Evolutionary conservation across 2,888 invertebrate species (phyloP), one percentile per base, ranked within the genome.

Genomic region (Alitta virens): DNA sequence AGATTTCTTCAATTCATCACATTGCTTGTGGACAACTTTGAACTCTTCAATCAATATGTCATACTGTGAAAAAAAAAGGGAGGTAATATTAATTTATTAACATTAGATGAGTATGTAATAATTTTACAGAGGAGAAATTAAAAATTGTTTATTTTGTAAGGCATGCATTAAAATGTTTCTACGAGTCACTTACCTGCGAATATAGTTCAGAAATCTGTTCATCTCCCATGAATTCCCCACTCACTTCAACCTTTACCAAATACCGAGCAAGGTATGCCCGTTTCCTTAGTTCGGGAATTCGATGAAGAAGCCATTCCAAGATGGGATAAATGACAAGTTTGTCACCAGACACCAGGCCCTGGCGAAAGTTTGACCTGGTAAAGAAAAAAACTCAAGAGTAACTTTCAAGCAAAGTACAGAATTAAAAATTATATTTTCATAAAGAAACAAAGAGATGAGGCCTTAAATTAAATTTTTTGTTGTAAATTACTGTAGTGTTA

Each of bases 181-280:
- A n/a, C n/a, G n/a, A n/a, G n/a, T n/a, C 24, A 56, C 40, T 62
- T 67, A 85, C 85, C 74, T 89, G 86, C 68, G 87, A 87, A 71
- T 89, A 87, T 25, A 91, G 82, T 68, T 87, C 87, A 68, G 87
- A 86, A 40, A 92, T 86, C 57, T 89, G 90, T 43, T 88, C 86
- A 75, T 92, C 92, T 9, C 87, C 86, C 57, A 88, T 84, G 58
- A 91, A 88, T 68, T 91, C 91, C 1, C 86, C 83, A 0, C 91
- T 91, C 57, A 92, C 85, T 57, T 91, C 90, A 1, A 91, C 85
- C 81, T 87, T 85, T 50, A 86, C 84, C 52, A 84, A 78, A 72
- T 78, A 85, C 61, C 80, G 87, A n/a, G 92, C 90, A 57, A 94
- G 85, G 83, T 94, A 94, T 0, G 91, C 91, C 58, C 93, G 85